Percentiles rank a stretch among this genome's conserved stretches.
Evolutionary conservation across 1,140 invertebrate species (phyloP).

Genomic region (Oryctes rhinoceros): DNA sequence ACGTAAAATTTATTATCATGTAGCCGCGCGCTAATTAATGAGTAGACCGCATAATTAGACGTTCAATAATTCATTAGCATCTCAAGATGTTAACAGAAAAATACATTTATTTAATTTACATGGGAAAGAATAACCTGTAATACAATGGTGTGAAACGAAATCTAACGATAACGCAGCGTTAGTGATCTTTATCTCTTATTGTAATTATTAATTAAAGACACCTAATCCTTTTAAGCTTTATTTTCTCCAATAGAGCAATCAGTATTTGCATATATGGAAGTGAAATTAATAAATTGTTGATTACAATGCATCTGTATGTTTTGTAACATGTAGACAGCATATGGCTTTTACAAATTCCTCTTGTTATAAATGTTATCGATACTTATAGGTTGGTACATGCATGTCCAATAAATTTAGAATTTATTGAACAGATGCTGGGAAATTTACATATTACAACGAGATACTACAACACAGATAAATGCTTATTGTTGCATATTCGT

Average conservation of each 20-base stretch:
- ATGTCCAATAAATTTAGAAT: not conserved
- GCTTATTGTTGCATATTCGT: not conserved
- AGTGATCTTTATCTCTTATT: too few species aligned
- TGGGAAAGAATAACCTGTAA: too few species aligned
- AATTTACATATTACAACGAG: not conserved
- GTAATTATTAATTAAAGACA: too few species aligned
- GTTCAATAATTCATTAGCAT: not conserved
- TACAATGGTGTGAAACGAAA: too few species aligned
- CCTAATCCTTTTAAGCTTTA: too few species aligned
- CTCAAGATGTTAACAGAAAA: not conserved
- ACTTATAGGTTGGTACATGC: not conserved
- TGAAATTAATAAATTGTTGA: too few species aligned
- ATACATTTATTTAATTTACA: not conserved
- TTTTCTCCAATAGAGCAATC: not conserved
- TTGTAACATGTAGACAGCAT: not conserved
- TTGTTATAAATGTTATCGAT: slow-evolving; percentile 6
- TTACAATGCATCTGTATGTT: not conserved
- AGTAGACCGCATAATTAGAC: not conserved
- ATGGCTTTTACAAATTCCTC: not conserved
- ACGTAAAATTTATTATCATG: not conserved
- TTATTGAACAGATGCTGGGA: slow-evolving; percentile 9
- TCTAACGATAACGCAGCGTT: too few species aligned
- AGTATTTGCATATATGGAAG: not conserved
- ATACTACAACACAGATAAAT: not conserved
- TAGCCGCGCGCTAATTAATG: not conserved